Conservation (phyloP, 2,113 vertebrate species). For the Chauna torquata region DNA sequence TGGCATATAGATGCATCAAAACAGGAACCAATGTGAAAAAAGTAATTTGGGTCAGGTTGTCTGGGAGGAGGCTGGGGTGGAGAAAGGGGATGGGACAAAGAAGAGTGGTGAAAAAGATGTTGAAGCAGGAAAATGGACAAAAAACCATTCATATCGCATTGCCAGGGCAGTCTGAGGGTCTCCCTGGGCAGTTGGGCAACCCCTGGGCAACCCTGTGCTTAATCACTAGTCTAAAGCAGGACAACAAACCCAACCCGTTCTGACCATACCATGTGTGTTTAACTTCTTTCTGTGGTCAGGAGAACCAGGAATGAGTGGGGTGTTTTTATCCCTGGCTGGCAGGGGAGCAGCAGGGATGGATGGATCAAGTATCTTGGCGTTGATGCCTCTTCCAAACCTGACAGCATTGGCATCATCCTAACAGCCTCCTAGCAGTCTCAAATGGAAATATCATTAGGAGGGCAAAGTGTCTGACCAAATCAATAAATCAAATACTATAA, state of each 20-base stretch:
- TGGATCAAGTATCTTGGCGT: background rate
- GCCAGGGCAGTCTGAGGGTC: background rate
- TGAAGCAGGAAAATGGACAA: background rate
- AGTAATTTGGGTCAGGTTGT: background rate
- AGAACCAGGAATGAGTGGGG: background rate
- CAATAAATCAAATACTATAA: background rate
- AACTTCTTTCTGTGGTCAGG: background rate
- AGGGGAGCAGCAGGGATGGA: background rate
- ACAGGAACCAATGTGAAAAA: background rate
- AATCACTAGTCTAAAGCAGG: background rate
- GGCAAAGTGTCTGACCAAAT: background rate
- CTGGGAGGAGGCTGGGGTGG: background rate
- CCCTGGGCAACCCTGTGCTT: background rate
- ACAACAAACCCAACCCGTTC: background rate
- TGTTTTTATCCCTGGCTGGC: too few relatives aligned
- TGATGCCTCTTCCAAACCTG: background rate
- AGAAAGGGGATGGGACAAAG: too few relatives aligned
- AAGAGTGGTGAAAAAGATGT: background rate
- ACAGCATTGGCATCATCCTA: accelerated
- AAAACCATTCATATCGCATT: background rate
- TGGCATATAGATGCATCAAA: background rate
- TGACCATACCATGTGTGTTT: background rate
- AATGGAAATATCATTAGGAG: background rate
- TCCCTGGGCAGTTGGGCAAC: background rate
- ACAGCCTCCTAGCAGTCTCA: background rate